Base-by-base conservation (phyloP, 2,888 invertebrate genomes). In the Graphium colonna region DNA sequence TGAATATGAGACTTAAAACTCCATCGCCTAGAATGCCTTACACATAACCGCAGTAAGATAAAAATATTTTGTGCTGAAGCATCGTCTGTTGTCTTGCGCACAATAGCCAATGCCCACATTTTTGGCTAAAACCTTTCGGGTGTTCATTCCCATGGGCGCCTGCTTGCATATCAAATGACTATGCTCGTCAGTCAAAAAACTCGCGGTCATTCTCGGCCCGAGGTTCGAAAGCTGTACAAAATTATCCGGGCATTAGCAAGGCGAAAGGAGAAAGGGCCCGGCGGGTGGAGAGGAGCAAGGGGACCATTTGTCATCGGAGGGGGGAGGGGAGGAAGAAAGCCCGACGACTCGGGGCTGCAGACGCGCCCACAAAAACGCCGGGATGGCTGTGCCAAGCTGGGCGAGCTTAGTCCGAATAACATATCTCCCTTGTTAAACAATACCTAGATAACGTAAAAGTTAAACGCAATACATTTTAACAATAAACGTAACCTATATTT, bases 291-390 rank as follows among this genome's bases (percentile, higher is more conserved):
- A 79, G 77, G 79, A 73, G 78, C 75, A 73, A 81, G 80, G 82
- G 75, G 78, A 85, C 87, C 90, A 90, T 90, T 90, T 89, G 89
- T 90, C 89, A 88, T 88, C 83, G 77, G 66, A 65, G 66, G 68
- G 70, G 73, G 65, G 67, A 68, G 69, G 73, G 66, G 74, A 77
- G 74, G 76, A 77, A 80, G 79, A 77, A 78, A 78, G 73, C 75
- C 72, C 77, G 79, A 79, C 79, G 79, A 77, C 78, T 78, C 79
- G 80, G 80, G 80, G 79, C 81, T 79, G 84, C 87, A 88, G 88
- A 84, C 87, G 86, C 81, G 84, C 75, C 81, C 84, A 79, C 87
- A 87, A 87, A 88, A 89, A 88, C 88, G 83, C 77, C 77, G 79
- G 73, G 77, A 77, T 76, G 76, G 82, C 83, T 82, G 81, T 82